Base-by-base conservation (phyloP, 2,113 vertebrate species). In the Phalacrocorax carbo region DNA sequence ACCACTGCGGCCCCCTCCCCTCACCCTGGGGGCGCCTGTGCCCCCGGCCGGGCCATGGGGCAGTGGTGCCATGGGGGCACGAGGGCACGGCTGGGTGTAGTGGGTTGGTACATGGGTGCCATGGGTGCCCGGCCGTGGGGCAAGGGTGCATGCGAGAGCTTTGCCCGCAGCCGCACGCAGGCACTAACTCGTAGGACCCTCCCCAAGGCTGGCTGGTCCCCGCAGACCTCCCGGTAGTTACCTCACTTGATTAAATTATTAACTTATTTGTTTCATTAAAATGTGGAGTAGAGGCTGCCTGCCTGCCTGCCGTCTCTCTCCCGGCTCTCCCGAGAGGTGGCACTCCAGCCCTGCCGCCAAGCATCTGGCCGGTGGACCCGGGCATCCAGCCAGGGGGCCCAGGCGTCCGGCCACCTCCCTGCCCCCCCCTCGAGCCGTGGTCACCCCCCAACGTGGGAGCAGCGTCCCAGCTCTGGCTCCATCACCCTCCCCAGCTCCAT, bases 261-360 rank as follows among this genome's bases (percentile, higher is more conserved):
- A 99, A 99, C 97, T 99, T 99, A 99, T 99, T 99, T 97, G 98
- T 98, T 99, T 99, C 98, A 99, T 98, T 99, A 99, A 99, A 99
- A 95, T 98, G 99, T 98, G 99, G 98, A 98, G 98, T 97, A 98
- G 98, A 98, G 68, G 80, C 94, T 88, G 95, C 78, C 70, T 72
- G 89, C 57, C 83, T 94, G 95, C 84, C 87, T 87, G 82, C 85
- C 29, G 36, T 81, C 88, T 68, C 19, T 60, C 5, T 66, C 68
- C 38, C 22, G 15, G 61, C n/a, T 65, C 49, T 82, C 93, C 96
- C 96, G 25, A 30, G 91, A 97, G 96, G 91, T 95, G 96, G 96
- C 96, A 93, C 92, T 92, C 34, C 82, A 76, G 80, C 72, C 85
- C 76, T 3, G 52, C 15, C 2, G 12, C 70, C 11, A 27, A 68